Percentiles rank a stretch among this genome's conserved stretches.
phyloP scores from a whole-genome alignment of 2,113 vertebrate genomes.

The Corythoichthys haematopterus region DNA sequence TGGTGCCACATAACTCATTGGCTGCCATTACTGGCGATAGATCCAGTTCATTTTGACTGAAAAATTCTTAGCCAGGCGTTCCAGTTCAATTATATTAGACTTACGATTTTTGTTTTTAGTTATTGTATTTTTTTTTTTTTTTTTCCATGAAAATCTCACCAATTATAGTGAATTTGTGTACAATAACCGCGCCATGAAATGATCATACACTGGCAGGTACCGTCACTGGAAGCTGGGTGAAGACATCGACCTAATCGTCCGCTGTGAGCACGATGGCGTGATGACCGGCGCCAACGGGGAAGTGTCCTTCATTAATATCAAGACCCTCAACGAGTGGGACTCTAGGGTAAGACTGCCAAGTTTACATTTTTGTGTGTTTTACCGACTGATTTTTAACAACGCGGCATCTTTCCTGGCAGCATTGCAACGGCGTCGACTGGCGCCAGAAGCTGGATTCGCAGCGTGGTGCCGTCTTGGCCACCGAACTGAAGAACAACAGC shows the following conservation, averaged over 20 bases:
- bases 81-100: too few species aligned
- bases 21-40: too few species aligned
- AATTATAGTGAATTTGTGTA: neutral
- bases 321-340: constrained; percentile 98
- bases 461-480: constrained; percentile 94
- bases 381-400: too few species aligned
- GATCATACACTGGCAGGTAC: constrained; percentile 72
- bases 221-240: constrained; percentile 97
- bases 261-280: constrained; percentile 94
- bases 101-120: too few species aligned
- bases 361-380: neutral
- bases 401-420: constrained; percentile 56
- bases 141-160: neutral
- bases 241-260: constrained; percentile 95
- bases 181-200: neutral
- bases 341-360: constrained; percentile 79
- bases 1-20: too few species aligned
- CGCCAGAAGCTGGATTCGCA: constrained; percentile 98
- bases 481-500: constrained; percentile 98
- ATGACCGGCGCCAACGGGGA: constrained; percentile 97
- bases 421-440: constrained; percentile 98
- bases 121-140: too few species aligned
- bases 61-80: too few species aligned
- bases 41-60: too few species aligned
- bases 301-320: constrained; percentile 96